A percentile compares a stretch with the other conserved stretches of the same genome.
Conservation (phyloP, 2,113 vertebrate species). For the Gallinago jamesoni region DNA sequence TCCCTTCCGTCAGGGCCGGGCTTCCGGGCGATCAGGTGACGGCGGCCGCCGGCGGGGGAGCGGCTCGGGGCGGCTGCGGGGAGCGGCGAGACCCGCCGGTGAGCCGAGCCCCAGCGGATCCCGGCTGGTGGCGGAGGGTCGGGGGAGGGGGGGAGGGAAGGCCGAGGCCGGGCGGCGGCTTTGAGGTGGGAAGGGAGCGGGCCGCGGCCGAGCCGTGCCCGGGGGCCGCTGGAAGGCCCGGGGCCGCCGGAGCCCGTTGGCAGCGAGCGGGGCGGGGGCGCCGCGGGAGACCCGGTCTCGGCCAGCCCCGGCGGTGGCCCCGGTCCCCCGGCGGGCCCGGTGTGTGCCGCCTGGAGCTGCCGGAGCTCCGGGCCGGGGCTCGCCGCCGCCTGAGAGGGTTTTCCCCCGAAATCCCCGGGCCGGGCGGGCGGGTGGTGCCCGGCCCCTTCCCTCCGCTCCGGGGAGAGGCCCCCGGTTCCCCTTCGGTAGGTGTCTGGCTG, state of each 20-base stretch:
- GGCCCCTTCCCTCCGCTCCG: background rate
- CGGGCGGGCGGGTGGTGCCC: background rate
- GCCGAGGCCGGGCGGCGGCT: background rate
- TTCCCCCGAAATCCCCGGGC: rapidly evolving
- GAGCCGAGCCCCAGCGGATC: background rate
- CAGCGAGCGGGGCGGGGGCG: background rate
- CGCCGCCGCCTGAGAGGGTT: background rate
- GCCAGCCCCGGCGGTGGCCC: background rate
- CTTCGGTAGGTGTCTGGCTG: background rate
- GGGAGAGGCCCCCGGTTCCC: background rate
- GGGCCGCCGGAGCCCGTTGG: background rate
- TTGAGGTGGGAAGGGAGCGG: background rate
- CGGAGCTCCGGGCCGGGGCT: background rate
- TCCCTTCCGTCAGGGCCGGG: background rate
- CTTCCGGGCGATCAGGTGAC: conserved; percentile 17
- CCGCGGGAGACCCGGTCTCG: background rate
- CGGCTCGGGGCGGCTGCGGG: background rate
- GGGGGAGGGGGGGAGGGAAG: background rate
- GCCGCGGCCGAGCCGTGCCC: background rate
- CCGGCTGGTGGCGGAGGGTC: background rate
- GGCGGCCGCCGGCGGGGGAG: background rate
- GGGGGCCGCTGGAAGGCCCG: background rate
- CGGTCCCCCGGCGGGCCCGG: background rate
- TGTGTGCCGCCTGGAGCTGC: background rate
- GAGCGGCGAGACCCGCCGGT: background rate